phyloP scores from a whole-genome alignment of 1,140 invertebrate genomes.

The Triops longicaudatus region DNA sequence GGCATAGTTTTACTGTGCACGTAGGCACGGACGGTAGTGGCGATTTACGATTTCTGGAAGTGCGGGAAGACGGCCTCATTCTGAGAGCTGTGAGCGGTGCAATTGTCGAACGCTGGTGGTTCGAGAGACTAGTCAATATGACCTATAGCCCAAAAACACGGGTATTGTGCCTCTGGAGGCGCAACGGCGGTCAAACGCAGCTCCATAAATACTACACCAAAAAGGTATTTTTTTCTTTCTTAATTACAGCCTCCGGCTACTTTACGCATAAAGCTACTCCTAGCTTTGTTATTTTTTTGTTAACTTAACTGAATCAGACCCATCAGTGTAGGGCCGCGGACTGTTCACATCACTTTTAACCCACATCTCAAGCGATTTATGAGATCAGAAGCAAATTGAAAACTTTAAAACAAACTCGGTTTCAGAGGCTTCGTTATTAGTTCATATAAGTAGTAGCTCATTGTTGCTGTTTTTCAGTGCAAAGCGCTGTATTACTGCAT shows the following conservation, averaged over 20 bases:
- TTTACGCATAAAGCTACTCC: not conserved
- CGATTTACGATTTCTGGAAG: slow-evolving; percentile 93
- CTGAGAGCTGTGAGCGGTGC: slow-evolving; percentile 84
- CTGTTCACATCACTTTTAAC: not conserved
- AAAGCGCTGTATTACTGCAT: slow-evolving; percentile 97
- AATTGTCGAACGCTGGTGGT: slow-evolving; percentile 98
- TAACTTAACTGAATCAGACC: no score
- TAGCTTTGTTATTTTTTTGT: slow-evolving; percentile 17
- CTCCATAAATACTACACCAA: slow-evolving; percentile 98
- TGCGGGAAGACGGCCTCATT: slow-evolving; percentile 94
- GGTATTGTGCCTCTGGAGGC: slow-evolving; percentile 90
- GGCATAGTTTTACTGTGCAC: slow-evolving; percentile 97
- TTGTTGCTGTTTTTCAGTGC: slow-evolving; percentile 61
- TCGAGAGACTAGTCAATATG: slow-evolving; percentile 97
- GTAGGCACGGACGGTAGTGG: slow-evolving; percentile 81
- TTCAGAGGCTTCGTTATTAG: no score
- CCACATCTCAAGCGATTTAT: not conserved
- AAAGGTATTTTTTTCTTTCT: slow-evolving; percentile 57
- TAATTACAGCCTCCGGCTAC: not conserved
- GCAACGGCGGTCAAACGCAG: slow-evolving; percentile 80
- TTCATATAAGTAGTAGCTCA: no score
- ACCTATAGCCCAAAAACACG: slow-evolving; percentile 98
- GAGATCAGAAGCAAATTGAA: no score
- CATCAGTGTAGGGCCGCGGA: no score
- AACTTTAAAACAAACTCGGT: no score